Base-by-base conservation (phyloP, 92 coral and sea anemone species). In the Epizoanthus rinbou region DNA sequence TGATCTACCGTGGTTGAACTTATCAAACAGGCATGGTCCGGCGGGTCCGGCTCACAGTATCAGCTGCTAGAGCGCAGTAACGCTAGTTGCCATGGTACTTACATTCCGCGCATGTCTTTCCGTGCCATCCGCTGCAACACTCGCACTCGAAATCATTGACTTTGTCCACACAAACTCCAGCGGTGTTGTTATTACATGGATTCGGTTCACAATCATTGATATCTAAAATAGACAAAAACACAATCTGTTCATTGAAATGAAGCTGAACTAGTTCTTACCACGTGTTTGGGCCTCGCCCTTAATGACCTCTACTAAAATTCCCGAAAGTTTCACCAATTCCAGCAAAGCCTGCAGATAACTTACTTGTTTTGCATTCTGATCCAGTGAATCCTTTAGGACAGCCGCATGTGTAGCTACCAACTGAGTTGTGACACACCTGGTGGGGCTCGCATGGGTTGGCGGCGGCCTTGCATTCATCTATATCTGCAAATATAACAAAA, bases 71-170 rank as follows among this genome's bases (percentile, higher is more conserved):
- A 47, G 53, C 7, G 47, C 7, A 1, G 53, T 8, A 47, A 47
- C 53, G 1, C 53, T 47, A 47, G 53, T 10, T 47, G 1, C 53
- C 53, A 35, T 2, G 28, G 14, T 69, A 87, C 96, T 90, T 50
- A 92, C 96, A 93, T 37, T 85, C n/a, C 16, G 68, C 69, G 69
- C 97, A 93, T 11, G 87, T 86, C 23, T 75, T 79, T 59, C 94
- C 97, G 6, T 56, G 67, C 97, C 97, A 93, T 6, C 92, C 91
- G 9, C 89, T 59, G 81, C 97, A 93, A 47, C 97, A 93, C 17
- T 83, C 86, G 52, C 97, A 93, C 10, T 7, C 19, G 64, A 81
- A 93, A 31, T 89, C 82, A 47, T 81, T 88, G 15, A 24, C n/a
- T 22, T 69, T 52, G 71, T 93, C 89, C 16, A 45, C 59, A 76